A percentile compares a stretch with the other conserved stretches of the same genome.
Conservation (phyloP, 2,113 vertebrate genomes). For the Glaucomys volans region DNA sequence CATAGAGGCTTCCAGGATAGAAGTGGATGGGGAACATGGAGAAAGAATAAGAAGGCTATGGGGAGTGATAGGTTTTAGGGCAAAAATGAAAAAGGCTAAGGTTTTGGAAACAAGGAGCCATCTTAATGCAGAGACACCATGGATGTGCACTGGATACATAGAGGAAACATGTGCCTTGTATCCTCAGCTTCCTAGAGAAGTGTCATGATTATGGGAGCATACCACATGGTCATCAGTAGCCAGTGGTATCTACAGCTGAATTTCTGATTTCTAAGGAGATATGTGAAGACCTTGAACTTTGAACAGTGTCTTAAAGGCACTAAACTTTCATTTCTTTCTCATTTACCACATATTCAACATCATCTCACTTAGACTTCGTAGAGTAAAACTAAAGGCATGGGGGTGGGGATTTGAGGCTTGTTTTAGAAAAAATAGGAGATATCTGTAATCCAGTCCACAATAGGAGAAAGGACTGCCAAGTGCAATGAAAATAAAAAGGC, state of each 20-base stretch:
- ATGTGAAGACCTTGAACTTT: background rate
- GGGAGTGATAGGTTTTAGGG: background rate
- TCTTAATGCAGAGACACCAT: background rate
- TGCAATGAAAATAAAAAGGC: background rate
- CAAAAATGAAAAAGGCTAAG: background rate
- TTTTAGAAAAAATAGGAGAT: background rate
- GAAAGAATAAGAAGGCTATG: background rate
- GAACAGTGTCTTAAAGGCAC: background rate
- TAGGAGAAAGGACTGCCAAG: background rate
- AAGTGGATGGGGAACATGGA: background rate
- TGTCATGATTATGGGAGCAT: background rate
- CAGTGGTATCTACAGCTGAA: background rate
- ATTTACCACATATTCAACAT: background rate
- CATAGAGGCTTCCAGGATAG: background rate
- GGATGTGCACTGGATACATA: too few relatives aligned
- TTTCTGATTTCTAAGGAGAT: background rate
- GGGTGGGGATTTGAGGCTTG: background rate
- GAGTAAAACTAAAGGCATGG: background rate
- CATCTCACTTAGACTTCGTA: background rate
- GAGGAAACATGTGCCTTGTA: background rate
- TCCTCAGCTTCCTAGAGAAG: background rate
- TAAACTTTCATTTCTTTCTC: background rate
- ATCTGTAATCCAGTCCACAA: background rate
- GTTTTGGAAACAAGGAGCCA: background rate
- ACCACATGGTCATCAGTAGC: background rate